Conservation (phyloP, 1,140 invertebrate species). For the Papilio glaucus region DNA sequence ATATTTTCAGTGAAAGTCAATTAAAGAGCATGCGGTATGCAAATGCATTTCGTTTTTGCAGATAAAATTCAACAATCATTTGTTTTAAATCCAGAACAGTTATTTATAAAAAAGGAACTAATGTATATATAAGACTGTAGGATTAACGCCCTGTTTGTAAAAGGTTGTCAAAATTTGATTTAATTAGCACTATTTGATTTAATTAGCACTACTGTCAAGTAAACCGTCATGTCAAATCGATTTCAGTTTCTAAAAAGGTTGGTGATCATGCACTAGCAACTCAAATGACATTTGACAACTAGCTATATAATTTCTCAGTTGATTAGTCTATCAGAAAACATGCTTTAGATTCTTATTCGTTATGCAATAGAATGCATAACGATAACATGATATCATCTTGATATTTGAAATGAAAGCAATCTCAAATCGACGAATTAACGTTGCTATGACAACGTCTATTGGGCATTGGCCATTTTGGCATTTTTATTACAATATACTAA, state of each 20-base stretch:
- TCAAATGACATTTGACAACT: no score
- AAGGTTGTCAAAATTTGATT: no score
- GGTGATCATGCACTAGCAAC: no score
- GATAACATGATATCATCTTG: background rate
- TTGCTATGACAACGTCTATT: background rate
- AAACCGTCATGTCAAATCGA: no score
- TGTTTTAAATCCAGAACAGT: background rate
- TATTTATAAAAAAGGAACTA: background rate
- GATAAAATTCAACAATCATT: background rate
- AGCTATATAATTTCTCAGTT: no score
- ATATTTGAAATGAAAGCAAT: background rate
- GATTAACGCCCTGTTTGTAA: no score
- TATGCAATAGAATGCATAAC: background rate
- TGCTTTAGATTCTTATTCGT: no score
- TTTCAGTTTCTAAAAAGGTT: no score
- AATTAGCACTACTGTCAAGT: no score
- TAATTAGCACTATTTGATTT: no score
- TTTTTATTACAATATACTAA: background rate
- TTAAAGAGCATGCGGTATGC: background rate
- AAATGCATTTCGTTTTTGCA: background rate
- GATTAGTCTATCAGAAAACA: no score
- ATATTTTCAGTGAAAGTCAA: slow-evolving; percentile 6
- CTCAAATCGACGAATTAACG: background rate
- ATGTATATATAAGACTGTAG: no score
- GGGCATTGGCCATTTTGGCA: background rate